phyloP scores from a whole-genome alignment of 1,140 invertebrate genomes.

The Sminthurides bifidus region DNA sequence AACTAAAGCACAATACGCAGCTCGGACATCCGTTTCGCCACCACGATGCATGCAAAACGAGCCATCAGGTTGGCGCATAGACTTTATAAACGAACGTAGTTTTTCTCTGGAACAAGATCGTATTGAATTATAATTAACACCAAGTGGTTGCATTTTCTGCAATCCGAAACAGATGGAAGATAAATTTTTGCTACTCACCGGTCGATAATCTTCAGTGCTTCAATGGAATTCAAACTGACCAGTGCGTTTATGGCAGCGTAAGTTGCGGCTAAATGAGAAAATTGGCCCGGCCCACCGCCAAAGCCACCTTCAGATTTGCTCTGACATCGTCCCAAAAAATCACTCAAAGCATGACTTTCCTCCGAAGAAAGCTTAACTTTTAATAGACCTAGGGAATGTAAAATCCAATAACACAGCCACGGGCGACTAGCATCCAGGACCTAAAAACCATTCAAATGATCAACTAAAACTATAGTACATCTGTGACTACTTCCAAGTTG shows the following conservation, averaged over 20 bases:
- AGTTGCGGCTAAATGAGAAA: slow-evolving; percentile 85
- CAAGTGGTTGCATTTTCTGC: background rate
- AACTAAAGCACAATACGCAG: slow-evolving; percentile 85
- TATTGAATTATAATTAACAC: slow-evolving; percentile 1
- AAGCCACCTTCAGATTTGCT: slow-evolving; percentile 65
- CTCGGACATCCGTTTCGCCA: slow-evolving; percentile 92
- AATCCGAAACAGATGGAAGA: slow-evolving; percentile 5
- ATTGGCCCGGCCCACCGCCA: slow-evolving; percentile 83
- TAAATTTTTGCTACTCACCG: slow-evolving; percentile 43
- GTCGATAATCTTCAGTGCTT: slow-evolving; percentile 77
- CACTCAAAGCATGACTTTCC: slow-evolving; percentile 51
- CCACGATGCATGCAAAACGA: slow-evolving; percentile 80
- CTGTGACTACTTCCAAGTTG: no score
- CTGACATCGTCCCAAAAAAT: slow-evolving; percentile 49
- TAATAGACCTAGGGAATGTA: slow-evolving; percentile 76
- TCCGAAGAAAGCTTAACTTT: slow-evolving; percentile 55
- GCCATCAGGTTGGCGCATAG: slow-evolving; percentile 67
- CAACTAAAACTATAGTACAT: no score
- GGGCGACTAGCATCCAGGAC: slow-evolving; percentile 83
- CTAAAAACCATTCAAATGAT: no score
- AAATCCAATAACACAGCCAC: slow-evolving; percentile 92
- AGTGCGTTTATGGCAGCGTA: slow-evolving; percentile 93
- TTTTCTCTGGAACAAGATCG: slow-evolving; percentile 42
- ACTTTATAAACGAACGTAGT: slow-evolving; percentile 63
- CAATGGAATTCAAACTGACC: slow-evolving; percentile 71